A percentile compares a stretch with the other conserved stretches of the same genome.
Conservation (phyloP, 1,140 invertebrate species). For the Babylonia areolata region DNA sequence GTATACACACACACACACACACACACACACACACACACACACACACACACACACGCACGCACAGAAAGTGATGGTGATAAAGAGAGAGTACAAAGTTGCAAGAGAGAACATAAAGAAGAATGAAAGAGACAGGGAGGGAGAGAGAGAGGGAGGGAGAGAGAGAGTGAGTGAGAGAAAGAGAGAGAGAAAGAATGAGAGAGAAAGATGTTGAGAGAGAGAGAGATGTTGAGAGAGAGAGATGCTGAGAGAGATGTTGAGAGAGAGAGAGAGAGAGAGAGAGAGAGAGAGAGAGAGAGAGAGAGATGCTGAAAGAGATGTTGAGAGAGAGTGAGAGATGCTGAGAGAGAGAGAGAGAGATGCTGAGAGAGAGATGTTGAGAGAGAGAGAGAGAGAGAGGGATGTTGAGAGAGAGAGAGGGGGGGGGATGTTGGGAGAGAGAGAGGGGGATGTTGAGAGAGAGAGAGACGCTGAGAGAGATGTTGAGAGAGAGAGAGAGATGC, state of each 20-base stretch:
- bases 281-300: neutral
- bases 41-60: too few relatives aligned
- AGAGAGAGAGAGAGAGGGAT: neutral
- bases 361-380: constrained; percentile 31
- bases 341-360: neutral
- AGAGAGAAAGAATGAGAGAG: neutral
- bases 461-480: neutral
- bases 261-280: neutral
- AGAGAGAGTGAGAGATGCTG: neutral
- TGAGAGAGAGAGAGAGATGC: neutral
- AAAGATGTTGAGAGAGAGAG: constrained; percentile 11
- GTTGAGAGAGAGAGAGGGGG: neutral
- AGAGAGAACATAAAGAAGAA: neutral
- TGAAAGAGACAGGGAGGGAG: neutral
- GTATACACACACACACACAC: too few relatives aligned
- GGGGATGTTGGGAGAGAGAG: too few relatives aligned
- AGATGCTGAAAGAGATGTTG: neutral
- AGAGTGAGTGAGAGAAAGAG: neutral
- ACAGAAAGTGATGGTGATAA: too few relatives aligned
- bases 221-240: constrained; percentile 5
- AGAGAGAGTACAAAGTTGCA: neutral
- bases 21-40: too few relatives aligned
- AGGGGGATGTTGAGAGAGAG: neutral
- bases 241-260: neutral
- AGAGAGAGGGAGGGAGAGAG: constrained; percentile 2